Base-by-base conservation (phyloP, 2,797 vertebrate species). In the Pagetopsis macropterus region DNA sequence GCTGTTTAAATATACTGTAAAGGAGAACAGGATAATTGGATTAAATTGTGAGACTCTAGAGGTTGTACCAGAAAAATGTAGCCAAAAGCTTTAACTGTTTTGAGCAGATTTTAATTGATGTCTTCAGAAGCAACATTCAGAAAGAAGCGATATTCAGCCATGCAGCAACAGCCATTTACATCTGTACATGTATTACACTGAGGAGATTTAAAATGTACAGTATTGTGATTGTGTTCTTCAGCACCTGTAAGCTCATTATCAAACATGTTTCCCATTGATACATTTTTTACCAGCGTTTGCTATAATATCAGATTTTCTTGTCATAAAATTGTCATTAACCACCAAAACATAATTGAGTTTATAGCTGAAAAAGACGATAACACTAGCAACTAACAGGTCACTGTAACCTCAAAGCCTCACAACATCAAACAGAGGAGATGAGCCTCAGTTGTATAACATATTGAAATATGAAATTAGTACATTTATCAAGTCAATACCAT, bases 361-460 rank as follows among this genome's bases (percentile, higher is more conserved):
- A 16, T 70, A 85, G 65, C 51, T 84, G 48, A 80, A 81, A 81
- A 84, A 84, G 48, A 91, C 51, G 4, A 83, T 77, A 76, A 79
- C 82, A 82, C 88, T 86, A 90, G 57, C 74, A 87, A 83, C 87
- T 84, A 87, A 86, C 58, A 82, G 79, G 75, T 91, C 55, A 86
- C 66, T 76, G 74, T 76, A 84, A 88, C 48, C 86, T 85, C 61
- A 61, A 86, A 81, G 85, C 88, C 87, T 86, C 84, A 89, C 84
- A 66, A 87, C 89, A 91, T 65, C 79, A 70, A 81, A 90, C 82
- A 87, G 70, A 88, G 70, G 62, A 85, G 40, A 89, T 81, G 74
- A 84, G 81, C 70, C 86, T 90, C 83, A 77, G 73, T 78, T 77
- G 73, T 83, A 74, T 76, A 44, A 37, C 72, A 60, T 52, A 76